Conservation (phyloP, 1,140 invertebrate species). For the Lasaia peninsularis region DNA sequence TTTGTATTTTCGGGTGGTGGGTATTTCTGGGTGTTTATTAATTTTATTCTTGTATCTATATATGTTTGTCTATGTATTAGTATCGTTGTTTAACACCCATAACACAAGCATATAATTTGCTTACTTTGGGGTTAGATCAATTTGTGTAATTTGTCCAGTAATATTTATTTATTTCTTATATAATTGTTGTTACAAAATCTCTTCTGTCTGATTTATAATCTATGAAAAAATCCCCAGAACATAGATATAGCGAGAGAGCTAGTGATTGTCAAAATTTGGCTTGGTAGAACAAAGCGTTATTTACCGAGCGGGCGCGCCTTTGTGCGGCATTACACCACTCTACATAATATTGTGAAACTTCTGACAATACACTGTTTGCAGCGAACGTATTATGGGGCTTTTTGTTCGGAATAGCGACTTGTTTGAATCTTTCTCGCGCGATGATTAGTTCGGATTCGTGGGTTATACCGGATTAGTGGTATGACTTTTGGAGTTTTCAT, state of each 20-base stretch:
- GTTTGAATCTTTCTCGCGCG: conserved; percentile 47
- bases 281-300: conserved; percentile 75
- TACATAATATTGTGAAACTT: conserved; percentile 76
- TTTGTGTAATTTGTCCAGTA: too few relatives aligned
- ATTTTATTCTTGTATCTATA: too few relatives aligned
- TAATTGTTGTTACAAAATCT: too few relatives aligned
- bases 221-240: conserved; percentile 43
- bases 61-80: too few relatives aligned
- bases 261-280: conserved; percentile 77
- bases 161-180: too few relatives aligned
- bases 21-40: too few relatives aligned
- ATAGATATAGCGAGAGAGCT: conserved; percentile 62
- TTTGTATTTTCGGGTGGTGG: too few relatives aligned
- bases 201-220: conserved; percentile 29
- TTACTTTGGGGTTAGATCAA: too few relatives aligned
- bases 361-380: conserved; percentile 68
- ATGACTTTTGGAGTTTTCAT: not conserved
- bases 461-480: not conserved
- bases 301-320: conserved; percentile 65
- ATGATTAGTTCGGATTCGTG: conserved; percentile 43
- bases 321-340: conserved; percentile 72
- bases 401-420: conserved; percentile 52
- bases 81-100: too few relatives aligned
- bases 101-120: too few relatives aligned
- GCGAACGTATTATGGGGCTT: conserved; percentile 55